Percentiles rank a stretch among this genome's conserved stretches.
These are phyloP conservation scores for Pogonophryne albipinna DNA, from an alignment of 2,797 vertebrate species.

Conservation along the genomic window DNA sequence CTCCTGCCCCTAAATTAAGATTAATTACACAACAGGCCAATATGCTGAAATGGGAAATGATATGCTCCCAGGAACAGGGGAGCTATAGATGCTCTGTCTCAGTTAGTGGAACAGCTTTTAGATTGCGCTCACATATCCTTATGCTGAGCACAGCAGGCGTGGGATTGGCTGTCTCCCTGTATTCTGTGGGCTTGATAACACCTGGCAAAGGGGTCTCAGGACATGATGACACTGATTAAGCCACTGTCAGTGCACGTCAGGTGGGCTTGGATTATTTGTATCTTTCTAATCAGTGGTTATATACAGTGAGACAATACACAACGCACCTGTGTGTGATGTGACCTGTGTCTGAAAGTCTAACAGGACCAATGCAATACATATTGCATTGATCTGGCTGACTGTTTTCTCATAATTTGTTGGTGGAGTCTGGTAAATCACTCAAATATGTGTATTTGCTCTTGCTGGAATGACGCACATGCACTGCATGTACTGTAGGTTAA, in stretches of 20 bases:
- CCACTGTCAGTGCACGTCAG: slow-evolving; percentile 46
- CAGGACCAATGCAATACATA: neutral
- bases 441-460: neutral
- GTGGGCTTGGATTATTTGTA: slow-evolving; percentile 26
- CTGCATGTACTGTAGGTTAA: too few relatives aligned
- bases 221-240: slow-evolving; percentile 65
- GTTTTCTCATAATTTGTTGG: neutral
- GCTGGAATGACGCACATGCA: too few relatives aligned
- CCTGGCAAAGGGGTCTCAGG: slow-evolving; percentile 37
- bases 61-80: slow-evolving; percentile 61
- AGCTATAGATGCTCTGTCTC: slow-evolving; percentile 71
- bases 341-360: slow-evolving; percentile 1
- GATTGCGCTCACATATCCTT: slow-evolving; percentile 65
- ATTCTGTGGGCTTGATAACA: slow-evolving; percentile 48
- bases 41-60: slow-evolving; percentile 75
- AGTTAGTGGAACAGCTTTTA: slow-evolving; percentile 74
- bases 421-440: neutral
- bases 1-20: slow-evolving; percentile 74
- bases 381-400: neutral
- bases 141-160: slow-evolving; percentile 71
- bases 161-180: slow-evolving; percentile 49
- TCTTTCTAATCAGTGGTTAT: slow-evolving; percentile 40
- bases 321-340: neutral
- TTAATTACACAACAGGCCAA: slow-evolving; percentile 79
- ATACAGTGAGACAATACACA: slow-evolving; percentile 17